Base-by-base conservation (phyloP, 30 jellyfish, hydroid and myxozoan genomes). In the Turritopsis dohrnii region DNA sequence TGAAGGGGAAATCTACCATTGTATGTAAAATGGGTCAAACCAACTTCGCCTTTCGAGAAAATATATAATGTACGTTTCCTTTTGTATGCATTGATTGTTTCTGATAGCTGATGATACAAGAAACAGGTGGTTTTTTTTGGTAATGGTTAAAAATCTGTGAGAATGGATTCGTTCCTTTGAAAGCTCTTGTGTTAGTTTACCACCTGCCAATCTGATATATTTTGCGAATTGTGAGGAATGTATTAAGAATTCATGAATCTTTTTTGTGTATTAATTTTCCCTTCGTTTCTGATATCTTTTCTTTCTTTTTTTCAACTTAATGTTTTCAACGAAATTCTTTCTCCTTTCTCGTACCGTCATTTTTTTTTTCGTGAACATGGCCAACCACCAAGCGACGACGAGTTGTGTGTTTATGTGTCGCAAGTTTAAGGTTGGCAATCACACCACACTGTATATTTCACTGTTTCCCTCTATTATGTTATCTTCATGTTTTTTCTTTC, bases 401-500 rank as follows among this genome's bases (percentile, higher is more conserved):
- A 41, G 60, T 13, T 41, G 60, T 41, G 60, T 41, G 60, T 41
- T 41, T 13, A 41, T 41, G 13, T 41, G 60, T 41, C 60, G 60
- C 60, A 41, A 13, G 60, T 41, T 41, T 41, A 41, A 41, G 60
- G 60, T 41, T n/a, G n/a, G n/a, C n/a, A n/a, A n/a, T n/a, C n/a
- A n/a, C n/a, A n/a, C n/a, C n/a, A n/a, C n/a, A n/a, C n/a, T n/a
- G n/a, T n/a, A n/a, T n/a, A n/a, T n/a, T n/a, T n/a, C n/a, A n/a
- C n/a, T n/a, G n/a, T n/a, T n/a, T n/a, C n/a, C n/a, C n/a, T n/a
- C n/a, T n/a, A n/a, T n/a, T n/a, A n/a, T n/a, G n/a, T n/a, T n/a
- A n/a, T n/a, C n/a, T n/a, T n/a, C n/a, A n/a, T n/a, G 73, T 60
- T 60, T 23, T 69, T 21, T 80, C 53, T 74, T 29, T 54, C 76